Evolutionary conservation across 2,888 invertebrate genomes (phyloP).

Genomic region (Cephalotes varians): DNA sequence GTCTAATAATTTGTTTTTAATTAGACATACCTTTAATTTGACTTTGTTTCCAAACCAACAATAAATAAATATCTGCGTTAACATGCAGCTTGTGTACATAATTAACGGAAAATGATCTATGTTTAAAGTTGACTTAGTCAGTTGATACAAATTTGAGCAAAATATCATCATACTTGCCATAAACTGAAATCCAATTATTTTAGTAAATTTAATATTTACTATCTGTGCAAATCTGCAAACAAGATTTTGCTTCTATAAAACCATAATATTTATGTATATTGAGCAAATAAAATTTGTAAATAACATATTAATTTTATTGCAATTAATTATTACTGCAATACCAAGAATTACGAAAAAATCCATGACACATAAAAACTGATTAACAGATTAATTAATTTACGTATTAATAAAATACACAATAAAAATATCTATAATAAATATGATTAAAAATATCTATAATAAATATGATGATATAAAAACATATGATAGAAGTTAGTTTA

Average conservation of each 20-base stretch:
- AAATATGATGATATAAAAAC: not conserved
- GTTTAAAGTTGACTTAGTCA: conserved; percentile 46
- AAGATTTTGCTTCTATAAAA: not conserved
- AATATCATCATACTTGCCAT: conserved; percentile 62
- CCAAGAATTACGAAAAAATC: not conserved
- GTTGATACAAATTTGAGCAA: conserved; percentile 64
- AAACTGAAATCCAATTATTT: conserved; percentile 65
- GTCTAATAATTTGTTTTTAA: not conserved
- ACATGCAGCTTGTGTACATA: conserved; percentile 65
- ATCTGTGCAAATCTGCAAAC: conserved; percentile 39
- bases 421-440: not conserved
- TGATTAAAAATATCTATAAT: not conserved
- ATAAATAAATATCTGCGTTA: conserved; percentile 69
- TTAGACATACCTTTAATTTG: conserved; percentile 33
- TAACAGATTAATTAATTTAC: not conserved
- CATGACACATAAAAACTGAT: not conserved
- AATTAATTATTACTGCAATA: not conserved
- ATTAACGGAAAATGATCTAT: conserved; percentile 47
- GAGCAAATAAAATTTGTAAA: not conserved
- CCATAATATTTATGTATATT: not conserved
- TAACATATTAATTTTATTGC: not conserved
- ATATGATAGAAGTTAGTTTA: not conserved
- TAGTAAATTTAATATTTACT: conserved; percentile 56
- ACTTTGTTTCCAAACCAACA: conserved; percentile 72
- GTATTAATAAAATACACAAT: not conserved